These are phyloP conservation scores for Eugnorisma glareosa DNA, from an alignment of 2,888 invertebrate genomes.

Conservation along the genomic window DNA sequence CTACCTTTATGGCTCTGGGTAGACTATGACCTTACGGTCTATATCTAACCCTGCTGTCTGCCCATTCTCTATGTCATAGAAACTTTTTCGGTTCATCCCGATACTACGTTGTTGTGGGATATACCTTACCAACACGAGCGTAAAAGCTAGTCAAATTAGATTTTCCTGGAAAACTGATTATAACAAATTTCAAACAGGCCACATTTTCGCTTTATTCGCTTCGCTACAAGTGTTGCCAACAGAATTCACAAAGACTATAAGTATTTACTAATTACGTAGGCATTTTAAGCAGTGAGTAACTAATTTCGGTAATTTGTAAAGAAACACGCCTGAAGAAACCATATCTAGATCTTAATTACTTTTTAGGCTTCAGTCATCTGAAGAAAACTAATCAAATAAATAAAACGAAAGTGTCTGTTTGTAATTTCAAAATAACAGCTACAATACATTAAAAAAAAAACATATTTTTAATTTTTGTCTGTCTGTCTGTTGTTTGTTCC, in stretches of 20 bases:
- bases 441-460: no score
- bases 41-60: no score
- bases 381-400: no score
- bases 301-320: slow-evolving; percentile 1
- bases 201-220: background rate
- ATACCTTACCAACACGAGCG: background rate
- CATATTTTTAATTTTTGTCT: no score
- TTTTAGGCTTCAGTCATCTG: background rate
- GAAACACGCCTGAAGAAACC: background rate
- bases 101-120: background rate
- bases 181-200: no score
- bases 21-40: no score
- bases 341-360: slow-evolving; percentile 2
- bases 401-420: no score
- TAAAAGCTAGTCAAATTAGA: background rate
- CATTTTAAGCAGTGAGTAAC: background rate
- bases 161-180: background rate
- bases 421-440: no score
- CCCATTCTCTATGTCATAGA: background rate
- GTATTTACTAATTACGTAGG: background rate
- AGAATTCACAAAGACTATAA: background rate
- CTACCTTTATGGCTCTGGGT: no score
- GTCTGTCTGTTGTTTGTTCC: no score
- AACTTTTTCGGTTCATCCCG: background rate
- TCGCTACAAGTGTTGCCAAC: background rate